These are phyloP conservation scores for Cataglyphis albicans DNA, from an alignment of 2,888 invertebrate genomes.

Conservation along the genomic window DNA sequence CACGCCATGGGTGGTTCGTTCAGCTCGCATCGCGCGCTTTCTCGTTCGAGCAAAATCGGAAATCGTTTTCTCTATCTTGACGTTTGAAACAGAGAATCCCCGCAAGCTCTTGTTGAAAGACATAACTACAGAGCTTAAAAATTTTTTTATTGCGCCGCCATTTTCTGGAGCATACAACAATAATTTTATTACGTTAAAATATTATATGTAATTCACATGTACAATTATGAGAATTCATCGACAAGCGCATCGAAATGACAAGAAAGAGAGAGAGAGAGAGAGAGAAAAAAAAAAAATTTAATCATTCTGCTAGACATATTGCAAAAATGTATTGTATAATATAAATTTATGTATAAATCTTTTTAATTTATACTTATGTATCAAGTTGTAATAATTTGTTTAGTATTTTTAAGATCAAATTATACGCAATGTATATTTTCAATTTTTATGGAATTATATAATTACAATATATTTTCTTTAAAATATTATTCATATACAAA, in stretches of 20 bases:
- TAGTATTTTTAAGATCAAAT: background rate
- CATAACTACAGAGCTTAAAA: constrained; percentile 31
- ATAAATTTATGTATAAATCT: background rate
- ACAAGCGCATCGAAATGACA: background rate
- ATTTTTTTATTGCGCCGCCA: constrained; percentile 32
- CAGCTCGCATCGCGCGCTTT: constrained; percentile 43
- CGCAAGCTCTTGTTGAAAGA: constrained; percentile 38
- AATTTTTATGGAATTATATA: background rate
- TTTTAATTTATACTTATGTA: background rate
- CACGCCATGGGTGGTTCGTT: constrained; percentile 79
- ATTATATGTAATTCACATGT: background rate
- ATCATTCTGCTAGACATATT: background rate
- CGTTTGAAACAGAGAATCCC: constrained; percentile 17
- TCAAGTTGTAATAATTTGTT: background rate
- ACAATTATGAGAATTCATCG: constrained; percentile 29
- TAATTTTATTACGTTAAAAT: constrained; percentile 27
- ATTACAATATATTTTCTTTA: background rate
- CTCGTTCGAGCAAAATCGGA: constrained; percentile 54
- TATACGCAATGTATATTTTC: background rate
- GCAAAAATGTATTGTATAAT: background rate
- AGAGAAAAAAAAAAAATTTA: background rate
- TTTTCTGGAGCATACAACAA: constrained; percentile 7
- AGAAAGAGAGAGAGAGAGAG: background rate
- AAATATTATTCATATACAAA: background rate
- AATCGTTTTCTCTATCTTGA: constrained; percentile 57